Evolutionary conservation across 2,113 vertebrate species (phyloP), one percentile per base, ranked within the genome.

Genomic region (Castor canadensis): DNA sequence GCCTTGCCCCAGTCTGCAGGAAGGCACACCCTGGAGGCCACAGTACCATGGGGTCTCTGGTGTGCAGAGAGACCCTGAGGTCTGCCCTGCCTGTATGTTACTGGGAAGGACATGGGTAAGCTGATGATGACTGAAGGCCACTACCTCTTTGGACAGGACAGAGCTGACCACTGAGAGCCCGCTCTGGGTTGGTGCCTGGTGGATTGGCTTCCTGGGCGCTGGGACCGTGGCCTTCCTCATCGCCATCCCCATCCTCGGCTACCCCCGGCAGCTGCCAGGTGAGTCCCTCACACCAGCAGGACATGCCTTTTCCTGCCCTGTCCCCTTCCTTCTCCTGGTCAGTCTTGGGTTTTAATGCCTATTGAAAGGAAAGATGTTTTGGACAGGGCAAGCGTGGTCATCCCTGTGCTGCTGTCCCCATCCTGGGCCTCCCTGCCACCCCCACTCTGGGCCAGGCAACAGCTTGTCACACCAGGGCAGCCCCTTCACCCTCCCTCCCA

Each of bases 141-240:
- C 6, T 0, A 6, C 17, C 43, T 88, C 17, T 11, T n/a, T 60
- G 73, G 7, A 64, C 98, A 99, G 99, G 79, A 97, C 98, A 0
- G 95, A 98, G 86, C 98, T 99, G 71, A 98, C 99, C 32, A 98
- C 99, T 0, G 99, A 99, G 84, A 99, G 99, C 96, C 99, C 99
- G 0, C 98, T 99, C 43, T 99, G 99, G 99, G 99, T 99, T 0
- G 99, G 99, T 0, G 99, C 99, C 0, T 99, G 99, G 99, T 99
- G 99, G 99, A 98, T 99, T 0, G 99, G 99, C 35, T 99, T 99
- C 97, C 98, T 99, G 2, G 99, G 98, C 0, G 98, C 99, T 0
- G 99, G 99, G 38, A 99, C 98, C 0, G 98, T 99, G 0, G 98
- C 99, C 5, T 95, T 99, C 0, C 96, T 99, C 82, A 98, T 98